Evolutionary conservation across 2,797 vertebrate genomes (phyloP).

Genomic region (Anabas testudineus): DNA sequence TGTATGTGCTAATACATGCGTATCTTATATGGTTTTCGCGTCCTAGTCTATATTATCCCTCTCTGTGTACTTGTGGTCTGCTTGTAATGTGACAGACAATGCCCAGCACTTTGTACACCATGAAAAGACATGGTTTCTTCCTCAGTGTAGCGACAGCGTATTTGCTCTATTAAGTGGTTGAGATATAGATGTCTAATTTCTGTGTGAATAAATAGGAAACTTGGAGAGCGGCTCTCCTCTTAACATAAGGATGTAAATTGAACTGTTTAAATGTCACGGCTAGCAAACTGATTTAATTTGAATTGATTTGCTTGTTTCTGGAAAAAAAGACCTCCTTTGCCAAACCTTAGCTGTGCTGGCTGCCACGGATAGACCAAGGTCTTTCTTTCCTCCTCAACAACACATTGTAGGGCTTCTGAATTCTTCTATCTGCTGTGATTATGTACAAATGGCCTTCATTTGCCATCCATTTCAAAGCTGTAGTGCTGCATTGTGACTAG

Average conservation of each 20-base stretch:
- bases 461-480: conserved; percentile 84
- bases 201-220: conserved; percentile 80
- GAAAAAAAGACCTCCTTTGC: conserved; percentile 66
- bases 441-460: conserved; percentile 86
- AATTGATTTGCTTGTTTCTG: conserved; percentile 86
- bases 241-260: conserved; percentile 84
- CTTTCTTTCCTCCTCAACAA: conserved; percentile 84
- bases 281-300: conserved; percentile 83
- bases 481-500: conserved; percentile 83
- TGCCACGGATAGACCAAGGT: conserved; percentile 83
- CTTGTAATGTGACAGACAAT: conserved; percentile 77
- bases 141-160: conserved; percentile 64
- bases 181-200: conserved; percentile 83
- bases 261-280: conserved; percentile 83
- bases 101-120: conserved; percentile 70
- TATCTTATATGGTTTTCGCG: conserved; percentile 66
- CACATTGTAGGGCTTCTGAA: conserved; percentile 79
- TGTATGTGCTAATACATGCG: conserved; percentile 57
- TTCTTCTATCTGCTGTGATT: conserved; percentile 84
- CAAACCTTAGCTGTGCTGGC: conserved; percentile 75
- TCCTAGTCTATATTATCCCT: conserved; percentile 71
- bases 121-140: conserved; percentile 73
- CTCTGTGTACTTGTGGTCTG: conserved; percentile 70
- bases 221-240: conserved; percentile 76
- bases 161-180: conserved; percentile 81